Base-by-base conservation (phyloP, 2,888 invertebrate species). In the Rhopalosiphum nymphaeae region DNA sequence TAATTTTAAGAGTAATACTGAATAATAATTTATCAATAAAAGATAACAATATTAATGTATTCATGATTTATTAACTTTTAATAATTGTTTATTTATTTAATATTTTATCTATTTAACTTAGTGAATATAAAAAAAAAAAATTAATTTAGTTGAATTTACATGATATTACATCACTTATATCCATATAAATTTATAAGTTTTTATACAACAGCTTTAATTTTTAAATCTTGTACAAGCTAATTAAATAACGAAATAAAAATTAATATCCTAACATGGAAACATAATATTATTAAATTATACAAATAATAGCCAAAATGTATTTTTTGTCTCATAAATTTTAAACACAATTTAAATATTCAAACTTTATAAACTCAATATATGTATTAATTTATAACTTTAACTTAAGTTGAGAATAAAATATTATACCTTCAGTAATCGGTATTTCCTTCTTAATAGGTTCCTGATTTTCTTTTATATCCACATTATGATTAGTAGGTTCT, bases 381-480 rank as follows among this genome's bases (percentile, higher is more conserved):
- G 44, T 46, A 46, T 46, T 46, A 46, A 46, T 46, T 46, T 46
- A 46, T n/a, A 67, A n/a, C 5, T 67, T 67, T n/a, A 67, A 78
- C 0, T 78, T 36, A 78, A 21, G 21, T 78, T 21, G 9, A 36
- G 9, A 78, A 53, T 88, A n/a, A 21, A 49, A 53, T 88, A 78
- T 42, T 44, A 90, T 94, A 94, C 94, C 90, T 91, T 94, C 94
- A 53, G 86, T 42, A 84, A 29, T 94, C 11, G 85, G 85, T 11
- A 67, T 29, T 21, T 94, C 94, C 26, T 94, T 94, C 25, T 94
- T 94, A 29, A 67, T 46, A n/a, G 42, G 67, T 67, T 94, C 94
- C 91, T 94, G 91, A 49, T 42, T 94, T 91, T 94, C 94, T 87
- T 94, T 94, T n/a, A 67, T 49, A 21, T 94, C 94, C 9, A 94